Evolutionary conservation across 2,113 vertebrate genomes (phyloP), one percentile per base, ranked within the genome.

Genomic region (Sardina pilchardus): DNA sequence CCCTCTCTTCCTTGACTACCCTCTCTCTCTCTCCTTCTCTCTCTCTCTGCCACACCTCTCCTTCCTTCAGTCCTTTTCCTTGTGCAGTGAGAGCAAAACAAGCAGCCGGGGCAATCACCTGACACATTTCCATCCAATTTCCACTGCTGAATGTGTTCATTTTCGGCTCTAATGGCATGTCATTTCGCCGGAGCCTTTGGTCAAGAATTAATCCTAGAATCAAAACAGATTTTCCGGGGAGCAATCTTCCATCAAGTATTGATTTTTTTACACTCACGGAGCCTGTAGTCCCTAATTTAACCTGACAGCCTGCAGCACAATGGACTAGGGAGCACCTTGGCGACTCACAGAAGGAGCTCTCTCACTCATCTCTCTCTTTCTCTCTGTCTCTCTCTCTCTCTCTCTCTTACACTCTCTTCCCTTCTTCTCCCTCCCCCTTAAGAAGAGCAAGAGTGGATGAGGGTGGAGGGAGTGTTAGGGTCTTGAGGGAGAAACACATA

Each of bases 171-270:
- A 99, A 99, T 99, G 97, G 97, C 97, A 98, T 98, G 97, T 99
- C 98, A 99, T 99, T 99, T 98, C 96, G 94, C 95, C 95, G 96
- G 96, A 97, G 97, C 96, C 96, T 98, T 98, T 99, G 98, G 97
- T 99, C 90, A 93, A 92, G 94, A 99, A 99, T 99, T 99, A 99
- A 99, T 99, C 97, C 97, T 98, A 95, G 96, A 99, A 99, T 99
- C 97, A 99, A 98, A 99, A 99, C 98, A 99, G 97, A 99, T 99
- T 99, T 99, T 99, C 97, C 94, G 91, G 97, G 96, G 97, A 99
- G 97, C 97, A 99, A 98, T 99, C 97, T 98, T 97, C 97, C 98
- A 98, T 99, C 97, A 98, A 97, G 97, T 99, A 99, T 99, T 98
- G 98, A 99, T 99, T 99, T 98, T 98, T 98, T 98, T 99, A 99